Percentiles rank a stretch among this genome's conserved stretches.
These are phyloP conservation scores for Epicauta chinensis DNA, from an alignment of 1,140 invertebrate genomes.

Conservation along the genomic window DNA sequence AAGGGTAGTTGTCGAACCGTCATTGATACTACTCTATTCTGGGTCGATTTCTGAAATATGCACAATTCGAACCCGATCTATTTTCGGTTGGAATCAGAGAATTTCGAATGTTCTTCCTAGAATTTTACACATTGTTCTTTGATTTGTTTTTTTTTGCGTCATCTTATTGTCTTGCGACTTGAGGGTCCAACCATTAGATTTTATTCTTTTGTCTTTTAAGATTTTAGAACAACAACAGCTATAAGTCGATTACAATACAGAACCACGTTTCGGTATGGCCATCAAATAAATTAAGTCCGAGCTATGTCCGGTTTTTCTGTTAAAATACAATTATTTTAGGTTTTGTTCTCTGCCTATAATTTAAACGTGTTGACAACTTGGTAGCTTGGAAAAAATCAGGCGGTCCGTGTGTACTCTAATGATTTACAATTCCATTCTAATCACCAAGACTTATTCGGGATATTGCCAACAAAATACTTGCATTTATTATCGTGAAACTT, in stretches of 20 bases:
- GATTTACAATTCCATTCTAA: slow-evolving; percentile 5
- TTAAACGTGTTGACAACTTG: slow-evolving; percentile 14
- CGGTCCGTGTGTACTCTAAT: slow-evolving; percentile 5
- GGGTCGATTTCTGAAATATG: slow-evolving; percentile 2
- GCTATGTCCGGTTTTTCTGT: slow-evolving; percentile 12
- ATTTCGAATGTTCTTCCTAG: neutral
- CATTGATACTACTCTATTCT: slow-evolving; percentile 7
- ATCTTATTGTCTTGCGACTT: no score
- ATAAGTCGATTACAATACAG: slow-evolving; percentile 9
- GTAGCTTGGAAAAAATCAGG: slow-evolving; percentile 7
- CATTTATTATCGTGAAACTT: no score
- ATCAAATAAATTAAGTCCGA: slow-evolving; percentile 5
- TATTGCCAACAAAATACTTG: neutral
- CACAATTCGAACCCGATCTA: neutral
- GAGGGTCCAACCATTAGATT: no score
- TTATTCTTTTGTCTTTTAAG: slow-evolving; percentile 2
- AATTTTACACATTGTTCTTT: slow-evolving; percentile 6
- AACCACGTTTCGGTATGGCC: slow-evolving; percentile 9
- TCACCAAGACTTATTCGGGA: slow-evolving; percentile 5
- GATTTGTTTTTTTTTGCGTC: neutral
- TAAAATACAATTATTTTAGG: slow-evolving; percentile 4
- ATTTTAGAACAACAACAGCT: neutral
- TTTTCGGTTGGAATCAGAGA: no score
- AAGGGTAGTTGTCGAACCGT: slow-evolving; percentile 15
- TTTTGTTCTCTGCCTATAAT: slow-evolving; percentile 4